Conservation (phyloP, 1,140 invertebrate genomes). For the Penaeus vannamei region DNA sequence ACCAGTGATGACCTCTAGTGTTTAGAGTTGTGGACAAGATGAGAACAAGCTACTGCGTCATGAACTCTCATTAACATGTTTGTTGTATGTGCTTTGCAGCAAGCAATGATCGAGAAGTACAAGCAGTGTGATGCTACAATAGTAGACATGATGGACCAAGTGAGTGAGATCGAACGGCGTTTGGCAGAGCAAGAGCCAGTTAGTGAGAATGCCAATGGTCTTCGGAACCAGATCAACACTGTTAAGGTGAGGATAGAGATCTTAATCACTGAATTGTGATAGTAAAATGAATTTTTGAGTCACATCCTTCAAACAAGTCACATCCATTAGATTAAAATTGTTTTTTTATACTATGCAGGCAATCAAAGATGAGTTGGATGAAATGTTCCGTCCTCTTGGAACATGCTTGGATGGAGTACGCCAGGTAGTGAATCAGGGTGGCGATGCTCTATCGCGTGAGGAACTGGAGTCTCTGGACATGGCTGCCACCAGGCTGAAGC, state of each 20-base stretch:
- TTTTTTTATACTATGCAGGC: conserved; percentile 75
- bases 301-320: not conserved
- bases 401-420: conserved; percentile 92
- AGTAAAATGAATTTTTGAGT: not conserved
- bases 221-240: conserved; percentile 90
- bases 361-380: conserved; percentile 91
- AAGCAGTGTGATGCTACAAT: conserved; percentile 88
- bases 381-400: conserved; percentile 86
- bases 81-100: conserved; percentile 76
- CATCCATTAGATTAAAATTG: not conserved
- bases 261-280: not conserved
- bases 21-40: not conserved
- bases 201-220: conserved; percentile 88
- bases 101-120: conserved; percentile 95
- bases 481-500: conserved; percentile 86
- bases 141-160: conserved; percentile 89
- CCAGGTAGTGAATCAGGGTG: conserved; percentile 89
- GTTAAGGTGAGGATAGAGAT: conserved; percentile 80
- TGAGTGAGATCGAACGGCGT: conserved; percentile 87
- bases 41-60: conserved; percentile 12
- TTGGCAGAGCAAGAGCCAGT: conserved; percentile 90
- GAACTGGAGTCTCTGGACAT: conserved; percentile 90
- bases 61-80: not conserved
- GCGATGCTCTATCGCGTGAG: conserved; percentile 90
- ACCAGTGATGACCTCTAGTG: no score